Conservation (phyloP, 2,113 vertebrate species). For the Microcebus murinus region DNA sequence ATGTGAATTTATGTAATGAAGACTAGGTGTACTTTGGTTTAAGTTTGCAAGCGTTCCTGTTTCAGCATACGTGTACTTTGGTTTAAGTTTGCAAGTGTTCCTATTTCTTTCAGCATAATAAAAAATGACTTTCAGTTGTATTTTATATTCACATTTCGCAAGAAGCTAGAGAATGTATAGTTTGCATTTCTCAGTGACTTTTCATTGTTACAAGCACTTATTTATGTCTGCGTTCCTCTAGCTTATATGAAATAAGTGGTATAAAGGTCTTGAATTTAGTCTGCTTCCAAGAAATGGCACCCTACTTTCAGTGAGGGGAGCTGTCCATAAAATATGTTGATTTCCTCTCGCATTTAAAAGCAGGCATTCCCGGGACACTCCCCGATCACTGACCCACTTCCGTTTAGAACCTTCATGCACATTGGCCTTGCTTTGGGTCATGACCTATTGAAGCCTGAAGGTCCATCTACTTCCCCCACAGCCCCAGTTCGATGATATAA, state of each 20-base stretch:
- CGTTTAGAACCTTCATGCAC: neutral
- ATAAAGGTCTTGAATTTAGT: neutral
- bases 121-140: neutral
- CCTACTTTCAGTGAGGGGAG: neutral
- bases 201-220: neutral
- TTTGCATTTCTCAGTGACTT: slow-evolving; percentile 31
- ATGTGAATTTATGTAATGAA: neutral
- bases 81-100: slow-evolving; percentile 10
- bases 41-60: slow-evolving; percentile 4
- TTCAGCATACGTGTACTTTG: neutral
- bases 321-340: neutral
- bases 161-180: neutral
- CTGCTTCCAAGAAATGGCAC: neutral
- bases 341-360: neutral
- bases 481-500: neutral
- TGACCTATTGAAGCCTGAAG: neutral
- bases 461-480: neutral
- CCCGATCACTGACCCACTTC: neutral
- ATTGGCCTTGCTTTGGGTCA: neutral
- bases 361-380: neutral
- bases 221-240: neutral
- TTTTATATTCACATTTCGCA: neutral
- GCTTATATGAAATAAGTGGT: neutral
- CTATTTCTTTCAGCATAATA: neutral
- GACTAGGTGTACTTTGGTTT: neutral